Base-by-base conservation (phyloP, 2,888 invertebrate species). In the Poecilus cupreus region DNA sequence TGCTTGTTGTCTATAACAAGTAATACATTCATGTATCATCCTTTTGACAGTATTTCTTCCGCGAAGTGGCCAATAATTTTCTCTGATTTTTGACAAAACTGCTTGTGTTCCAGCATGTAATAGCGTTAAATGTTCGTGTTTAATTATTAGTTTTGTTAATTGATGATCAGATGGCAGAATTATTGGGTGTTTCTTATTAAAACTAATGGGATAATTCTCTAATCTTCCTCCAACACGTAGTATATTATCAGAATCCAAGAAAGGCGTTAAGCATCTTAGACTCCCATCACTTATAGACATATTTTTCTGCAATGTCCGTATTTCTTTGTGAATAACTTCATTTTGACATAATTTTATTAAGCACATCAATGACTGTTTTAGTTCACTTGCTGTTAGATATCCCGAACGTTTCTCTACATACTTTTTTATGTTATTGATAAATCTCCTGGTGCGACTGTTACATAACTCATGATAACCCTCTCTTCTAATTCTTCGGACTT, bases 41-140 rank as follows among this genome's bases (percentile, higher is more conserved):
- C 49, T 78, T 24, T 82, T 81, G 6, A 82, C 80, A 2, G 76
- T 80, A 8, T n/a, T 60, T 78, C 82, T 82, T 20, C 82, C 83
- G 16, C 75, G 64, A 0, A 84, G 39, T 0, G 82, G 64, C 83
- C 84, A 85, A 75, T 70, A 83, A 60, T 39, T 60, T 26, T 60
- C 22, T 22, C 60, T 13, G 1, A 60, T 11, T 5, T 11, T 22
- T 60, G 24, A 2, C 10, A 60, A 11, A 24, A 60, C 60, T 11
- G 24, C 10, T 11, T 64, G 32, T 3, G 11, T 32, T 1, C 64
- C 64, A 11, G 64, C 64, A 26, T 64, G 64, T 5, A 32, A 32
- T 64, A 64, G 32, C 5, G 26, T 20, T 3, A 32, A 4, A 13
- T 64, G 64, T 64, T 64, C 64, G 6, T 64, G 64, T 1, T 4